These are phyloP conservation scores for Dendronephthya gigantea DNA, from an alignment of 64 coral and sea anemone species.

Conservation along the genomic window DNA sequence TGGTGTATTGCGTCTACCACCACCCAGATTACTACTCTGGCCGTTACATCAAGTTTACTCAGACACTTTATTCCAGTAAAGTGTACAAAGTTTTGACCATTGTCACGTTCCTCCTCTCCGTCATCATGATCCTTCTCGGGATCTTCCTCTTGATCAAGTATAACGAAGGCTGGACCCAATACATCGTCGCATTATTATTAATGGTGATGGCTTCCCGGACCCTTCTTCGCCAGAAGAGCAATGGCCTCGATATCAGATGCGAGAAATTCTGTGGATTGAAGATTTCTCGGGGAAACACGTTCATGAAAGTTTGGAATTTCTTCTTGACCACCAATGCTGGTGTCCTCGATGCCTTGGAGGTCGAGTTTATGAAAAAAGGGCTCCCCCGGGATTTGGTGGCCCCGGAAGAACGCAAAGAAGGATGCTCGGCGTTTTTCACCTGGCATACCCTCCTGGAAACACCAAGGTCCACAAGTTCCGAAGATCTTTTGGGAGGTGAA, in stretches of 20 bases:
- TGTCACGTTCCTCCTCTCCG: conserved; percentile 3
- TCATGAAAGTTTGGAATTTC: background rate
- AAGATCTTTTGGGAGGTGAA: too few species aligned
- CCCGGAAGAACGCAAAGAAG: background rate
- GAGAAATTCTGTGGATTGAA: conserved; percentile 7
- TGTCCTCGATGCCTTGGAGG: conserved; percentile 1
- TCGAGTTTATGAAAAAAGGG: background rate
- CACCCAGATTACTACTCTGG: background rate
- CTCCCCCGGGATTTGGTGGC: background rate
- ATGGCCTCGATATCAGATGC: conserved; percentile 3
- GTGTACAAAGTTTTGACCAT: background rate
- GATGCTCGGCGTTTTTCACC: too few species aligned
- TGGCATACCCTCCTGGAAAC: too few species aligned
- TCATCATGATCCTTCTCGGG: background rate
- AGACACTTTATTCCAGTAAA: background rate
- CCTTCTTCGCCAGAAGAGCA: background rate
- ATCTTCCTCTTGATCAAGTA: background rate
- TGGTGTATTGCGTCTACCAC: conserved; percentile 1
- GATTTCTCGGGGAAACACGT: background rate
- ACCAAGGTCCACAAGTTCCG: too few species aligned
- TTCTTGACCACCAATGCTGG: conserved; percentile 1
- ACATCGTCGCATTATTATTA: background rate
- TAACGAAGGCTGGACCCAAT: background rate
- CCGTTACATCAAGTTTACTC: background rate
- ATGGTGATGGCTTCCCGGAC: background rate